These are phyloP conservation scores for Aphodius granarius DNA, from an alignment of 2,888 invertebrate genomes.

Conservation along the genomic window DNA sequence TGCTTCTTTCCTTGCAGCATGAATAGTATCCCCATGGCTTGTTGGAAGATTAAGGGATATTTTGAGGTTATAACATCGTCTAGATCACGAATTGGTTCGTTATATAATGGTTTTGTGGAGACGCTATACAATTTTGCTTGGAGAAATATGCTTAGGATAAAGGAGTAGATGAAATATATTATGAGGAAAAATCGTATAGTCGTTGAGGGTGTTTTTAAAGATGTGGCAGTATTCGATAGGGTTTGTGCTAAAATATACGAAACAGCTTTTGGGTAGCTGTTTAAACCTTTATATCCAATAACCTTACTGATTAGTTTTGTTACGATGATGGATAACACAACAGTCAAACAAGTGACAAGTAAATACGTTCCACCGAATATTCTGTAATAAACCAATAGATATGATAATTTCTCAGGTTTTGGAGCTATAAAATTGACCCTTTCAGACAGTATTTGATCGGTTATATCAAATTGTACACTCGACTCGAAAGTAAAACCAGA, in stretches of 20 bases:
- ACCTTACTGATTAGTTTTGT: neutral
- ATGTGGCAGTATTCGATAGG: constrained; percentile 4
- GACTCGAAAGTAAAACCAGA: constrained; percentile 12
- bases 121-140: constrained; percentile 19
- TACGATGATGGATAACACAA: neutral
- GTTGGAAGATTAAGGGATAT: constrained; percentile 16
- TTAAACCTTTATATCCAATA: constrained; percentile 3
- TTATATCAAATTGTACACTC: constrained; percentile 18
- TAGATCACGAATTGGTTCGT: constrained; percentile 15
- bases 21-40: constrained; percentile 11
- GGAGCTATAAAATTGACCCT: constrained; percentile 17
- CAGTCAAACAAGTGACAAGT: neutral
- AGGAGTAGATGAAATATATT: constrained; percentile 10
- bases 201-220: neutral
- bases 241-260: constrained; percentile 11
- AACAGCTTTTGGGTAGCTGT: neutral
- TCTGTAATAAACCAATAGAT: neutral
- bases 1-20: constrained; percentile 14
- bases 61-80: constrained; percentile 17
- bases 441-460: constrained; percentile 14
- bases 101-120: constrained; percentile 17
- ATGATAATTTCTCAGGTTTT: constrained; percentile 15
- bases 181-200: constrained; percentile 13
- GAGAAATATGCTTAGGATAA: constrained; percentile 17
- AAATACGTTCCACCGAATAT: neutral